These are phyloP conservation scores for Sclerurus mexicanus DNA, from an alignment of 2,113 vertebrate species.

Conservation along the genomic window DNA sequence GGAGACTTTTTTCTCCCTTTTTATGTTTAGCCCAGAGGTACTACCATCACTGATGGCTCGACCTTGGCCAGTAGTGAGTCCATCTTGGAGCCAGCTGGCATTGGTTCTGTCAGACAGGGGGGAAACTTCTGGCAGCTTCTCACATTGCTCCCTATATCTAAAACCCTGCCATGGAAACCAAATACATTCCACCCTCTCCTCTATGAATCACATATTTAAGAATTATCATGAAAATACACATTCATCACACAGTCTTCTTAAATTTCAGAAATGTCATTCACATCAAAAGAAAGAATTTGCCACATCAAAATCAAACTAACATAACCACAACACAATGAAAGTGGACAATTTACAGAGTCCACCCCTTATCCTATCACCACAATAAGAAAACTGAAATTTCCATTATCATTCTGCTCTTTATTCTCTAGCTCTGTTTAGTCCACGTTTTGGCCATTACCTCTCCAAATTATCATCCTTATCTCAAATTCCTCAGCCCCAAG, in stretches of 20 bases:
- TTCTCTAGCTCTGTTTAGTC: neutral
- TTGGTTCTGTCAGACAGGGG: neutral
- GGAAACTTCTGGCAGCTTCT: neutral
- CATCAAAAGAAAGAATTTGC: neutral
- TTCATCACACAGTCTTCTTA: neutral
- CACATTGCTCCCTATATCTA: neutral
- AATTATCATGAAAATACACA: neutral
- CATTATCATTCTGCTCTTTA: neutral
- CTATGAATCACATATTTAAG: neutral
- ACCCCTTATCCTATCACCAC: neutral
- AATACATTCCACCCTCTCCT: no score
- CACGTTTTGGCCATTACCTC: neutral
- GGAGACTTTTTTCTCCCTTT: neutral
- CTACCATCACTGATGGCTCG: neutral
- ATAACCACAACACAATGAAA: neutral
- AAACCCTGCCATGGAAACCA: neutral
- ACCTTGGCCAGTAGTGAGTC: neutral
- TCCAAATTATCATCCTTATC: neutral
- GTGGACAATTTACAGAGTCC: neutral
- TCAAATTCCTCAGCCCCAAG: neutral
- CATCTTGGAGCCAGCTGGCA: accelerated
- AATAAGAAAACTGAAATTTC: neutral
- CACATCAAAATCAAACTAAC: neutral
- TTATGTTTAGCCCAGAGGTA: neutral
- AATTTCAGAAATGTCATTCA: neutral